Evolutionary conservation across 2,113 vertebrate genomes (phyloP).

Genomic region (Athene noctua): DNA sequence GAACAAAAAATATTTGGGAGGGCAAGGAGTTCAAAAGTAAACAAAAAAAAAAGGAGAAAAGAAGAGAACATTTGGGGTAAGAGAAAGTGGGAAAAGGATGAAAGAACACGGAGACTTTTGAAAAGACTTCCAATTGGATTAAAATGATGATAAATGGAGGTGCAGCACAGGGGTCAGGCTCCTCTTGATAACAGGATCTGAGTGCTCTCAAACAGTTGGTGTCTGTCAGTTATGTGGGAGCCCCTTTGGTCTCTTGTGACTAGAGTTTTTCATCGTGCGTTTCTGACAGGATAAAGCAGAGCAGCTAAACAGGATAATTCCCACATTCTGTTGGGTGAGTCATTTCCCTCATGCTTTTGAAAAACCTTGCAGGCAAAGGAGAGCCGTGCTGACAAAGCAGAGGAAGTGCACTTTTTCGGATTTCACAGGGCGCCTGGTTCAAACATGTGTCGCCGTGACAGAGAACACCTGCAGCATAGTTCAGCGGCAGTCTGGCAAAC

Average conservation of each 20-base stretch:
- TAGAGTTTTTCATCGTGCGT: slow-evolving; percentile 52
- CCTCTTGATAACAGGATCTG: slow-evolving; percentile 60
- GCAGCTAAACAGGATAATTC: slow-evolving; percentile 69
- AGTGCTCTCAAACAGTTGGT: slow-evolving; percentile 30
- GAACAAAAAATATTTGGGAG: background rate
- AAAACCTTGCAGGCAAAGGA: slow-evolving; percentile 63
- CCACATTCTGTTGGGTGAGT: slow-evolving; percentile 71
- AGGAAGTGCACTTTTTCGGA: slow-evolving; percentile 57
- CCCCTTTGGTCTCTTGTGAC: slow-evolving; percentile 19
- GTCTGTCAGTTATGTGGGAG: slow-evolving; percentile 50
- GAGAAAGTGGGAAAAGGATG: slow-evolving; percentile 40
- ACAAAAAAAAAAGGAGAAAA: background rate
- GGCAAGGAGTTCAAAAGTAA: background rate
- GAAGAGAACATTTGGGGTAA: background rate
- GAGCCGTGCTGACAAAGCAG: slow-evolving; percentile 61
- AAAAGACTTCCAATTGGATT: slow-evolving; percentile 31
- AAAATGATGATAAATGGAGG: slow-evolving; percentile 56
- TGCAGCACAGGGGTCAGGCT: slow-evolving; percentile 37
- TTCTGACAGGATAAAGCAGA: slow-evolving; percentile 69
- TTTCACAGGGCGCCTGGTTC: slow-evolving; percentile 55
- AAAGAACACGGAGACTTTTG: slow-evolving; percentile 43
- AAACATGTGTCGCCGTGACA: slow-evolving; percentile 36
- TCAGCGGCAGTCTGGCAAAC: slow-evolving; percentile 11
- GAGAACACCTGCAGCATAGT: slow-evolving; percentile 69
- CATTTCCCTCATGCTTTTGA: slow-evolving; percentile 71